phyloP scores from a whole-genome alignment of 1,140 invertebrate species.

The Zaprionus ghesquierei region DNA sequence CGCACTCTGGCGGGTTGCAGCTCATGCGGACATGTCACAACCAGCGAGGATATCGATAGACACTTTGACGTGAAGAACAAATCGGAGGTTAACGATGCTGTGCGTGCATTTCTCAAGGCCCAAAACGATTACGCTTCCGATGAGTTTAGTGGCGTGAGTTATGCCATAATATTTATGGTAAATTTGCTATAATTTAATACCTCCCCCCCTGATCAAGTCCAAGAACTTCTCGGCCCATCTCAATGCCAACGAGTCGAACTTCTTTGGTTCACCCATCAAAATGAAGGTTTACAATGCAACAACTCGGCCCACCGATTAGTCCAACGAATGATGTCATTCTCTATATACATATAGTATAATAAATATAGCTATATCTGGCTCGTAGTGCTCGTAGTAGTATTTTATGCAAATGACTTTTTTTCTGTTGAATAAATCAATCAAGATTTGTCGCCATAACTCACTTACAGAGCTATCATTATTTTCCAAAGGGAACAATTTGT shows the following conservation, averaged over 20 bases:
- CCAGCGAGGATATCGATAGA: slow-evolving; percentile 17
- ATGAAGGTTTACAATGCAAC: slow-evolving; percentile 44
- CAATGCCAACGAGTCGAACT: slow-evolving; percentile 32
- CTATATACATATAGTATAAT: background rate
- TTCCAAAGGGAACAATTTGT: background rate
- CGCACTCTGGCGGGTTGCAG: background rate
- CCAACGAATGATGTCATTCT: background rate
- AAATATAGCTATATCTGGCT: background rate
- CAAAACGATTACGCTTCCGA: slow-evolving; percentile 6
- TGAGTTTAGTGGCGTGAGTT: slow-evolving; percentile 10
- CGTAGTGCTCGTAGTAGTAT: background rate
- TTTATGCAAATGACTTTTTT: background rate
- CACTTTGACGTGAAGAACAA: slow-evolving; percentile 29
- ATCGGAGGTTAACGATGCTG: slow-evolving; percentile 42
- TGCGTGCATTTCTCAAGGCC: slow-evolving; percentile 45
- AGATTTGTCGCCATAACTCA: background rate
- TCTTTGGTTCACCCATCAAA: slow-evolving; percentile 48
- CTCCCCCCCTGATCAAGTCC: background rate
- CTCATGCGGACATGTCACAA: background rate
- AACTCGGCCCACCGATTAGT: slow-evolving; percentile 24
- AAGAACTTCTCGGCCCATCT: slow-evolving; percentile 41
- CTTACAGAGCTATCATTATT: background rate
- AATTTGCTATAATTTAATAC: background rate
- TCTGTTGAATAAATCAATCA: background rate
- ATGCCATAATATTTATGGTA: background rate